Conservation (phyloP, 2,888 invertebrate genomes). For the Listrodromus nycthemerus region DNA sequence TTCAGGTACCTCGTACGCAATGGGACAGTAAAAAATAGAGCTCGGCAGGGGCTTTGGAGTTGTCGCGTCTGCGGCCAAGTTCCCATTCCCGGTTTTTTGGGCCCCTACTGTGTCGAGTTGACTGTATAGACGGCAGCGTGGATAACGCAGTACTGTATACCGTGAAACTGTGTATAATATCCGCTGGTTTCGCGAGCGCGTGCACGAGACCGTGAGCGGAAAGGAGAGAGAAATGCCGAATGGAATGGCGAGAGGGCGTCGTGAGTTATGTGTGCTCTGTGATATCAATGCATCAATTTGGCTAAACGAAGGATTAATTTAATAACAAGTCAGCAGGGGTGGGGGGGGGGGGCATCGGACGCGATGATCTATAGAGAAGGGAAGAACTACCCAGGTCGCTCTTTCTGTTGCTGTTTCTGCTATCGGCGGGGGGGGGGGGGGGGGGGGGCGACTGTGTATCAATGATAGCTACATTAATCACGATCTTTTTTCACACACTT, state of each 20-base stretch:
- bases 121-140: conserved; percentile 38
- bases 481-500: conserved; percentile 19
- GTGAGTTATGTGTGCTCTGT: conserved; percentile 84
- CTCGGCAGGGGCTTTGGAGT: conserved; percentile 33
- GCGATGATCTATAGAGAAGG: conserved; percentile 80
- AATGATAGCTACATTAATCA: conserved; percentile 22
- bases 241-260: conserved; percentile 72
- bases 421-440: conserved; percentile 1
- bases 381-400: conserved; percentile 69
- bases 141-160: conserved; percentile 49
- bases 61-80: conserved; percentile 38
- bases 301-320: conserved; percentile 85
- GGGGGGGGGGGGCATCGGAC: conserved; percentile 69
- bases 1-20: conserved; percentile 29
- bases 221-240: conserved; percentile 44
- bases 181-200: conserved; percentile 54
- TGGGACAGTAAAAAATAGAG: conserved; percentile 51
- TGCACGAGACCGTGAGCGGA: conserved; percentile 20
- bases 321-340: conserved; percentile 83
- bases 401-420: conserved; percentile 28
- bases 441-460: conserved; percentile 1
- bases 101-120: conserved; percentile 55
- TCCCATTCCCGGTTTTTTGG: conserved; percentile 45
- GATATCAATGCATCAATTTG: conserved; percentile 85
- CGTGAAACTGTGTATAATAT: conserved; percentile 61